Conservation (phyloP, 2,113 vertebrate species). For the Syrmaticus mikado region DNA sequence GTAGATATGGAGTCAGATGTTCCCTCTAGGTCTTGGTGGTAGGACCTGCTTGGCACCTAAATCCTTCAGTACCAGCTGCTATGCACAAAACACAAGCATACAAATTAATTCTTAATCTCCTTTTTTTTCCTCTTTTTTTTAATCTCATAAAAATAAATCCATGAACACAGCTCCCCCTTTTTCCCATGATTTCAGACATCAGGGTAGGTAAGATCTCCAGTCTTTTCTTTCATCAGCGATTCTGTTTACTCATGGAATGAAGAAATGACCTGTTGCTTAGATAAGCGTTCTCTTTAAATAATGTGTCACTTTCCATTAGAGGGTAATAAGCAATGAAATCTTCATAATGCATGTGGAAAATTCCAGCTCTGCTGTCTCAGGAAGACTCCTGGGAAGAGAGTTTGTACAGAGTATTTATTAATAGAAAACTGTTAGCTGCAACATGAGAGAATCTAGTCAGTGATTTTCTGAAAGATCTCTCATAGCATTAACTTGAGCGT, state of each 20-base stretch:
- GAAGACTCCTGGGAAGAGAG: neutral
- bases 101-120: neutral
- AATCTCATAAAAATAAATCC: neutral
- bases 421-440: neutral
- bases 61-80: neutral
- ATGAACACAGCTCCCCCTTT: neutral
- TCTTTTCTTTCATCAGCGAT: neutral
- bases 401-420: neutral
- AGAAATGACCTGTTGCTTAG: neutral
- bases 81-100: fast-evolving
- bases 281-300: neutral
- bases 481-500: neutral
- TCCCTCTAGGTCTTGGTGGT: neutral
- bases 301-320: neutral
- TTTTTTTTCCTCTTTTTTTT: neutral
- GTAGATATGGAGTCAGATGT: conserved; percentile 1
- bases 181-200: neutral
- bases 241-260: neutral
- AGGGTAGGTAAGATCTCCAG: neutral
- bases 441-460: neutral
- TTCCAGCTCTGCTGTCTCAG: neutral
- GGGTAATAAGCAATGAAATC: neutral
- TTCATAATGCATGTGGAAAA: neutral
- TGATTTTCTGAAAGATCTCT: neutral
- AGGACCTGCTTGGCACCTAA: neutral